Conservation (phyloP, 2,113 vertebrate species). For the Chitala chitala region DNA sequence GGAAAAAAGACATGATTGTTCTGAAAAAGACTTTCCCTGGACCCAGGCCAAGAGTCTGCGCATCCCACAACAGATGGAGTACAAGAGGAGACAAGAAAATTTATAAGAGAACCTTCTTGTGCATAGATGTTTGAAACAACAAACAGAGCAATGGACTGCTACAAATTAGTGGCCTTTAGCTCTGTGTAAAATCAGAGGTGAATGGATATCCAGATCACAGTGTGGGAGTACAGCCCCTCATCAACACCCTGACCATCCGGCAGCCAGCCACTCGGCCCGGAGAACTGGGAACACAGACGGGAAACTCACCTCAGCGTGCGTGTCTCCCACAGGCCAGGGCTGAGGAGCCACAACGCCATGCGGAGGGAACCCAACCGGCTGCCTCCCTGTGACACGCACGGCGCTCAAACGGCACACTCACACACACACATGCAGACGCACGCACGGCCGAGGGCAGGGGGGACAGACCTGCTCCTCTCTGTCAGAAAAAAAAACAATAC, state of each 20-base stretch:
- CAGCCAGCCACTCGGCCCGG: no score
- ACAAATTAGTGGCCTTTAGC: conserved; percentile 20
- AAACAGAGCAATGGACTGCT: conserved; percentile 18
- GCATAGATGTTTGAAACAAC: conserved; percentile 15
- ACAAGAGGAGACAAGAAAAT: conserved; percentile 6
- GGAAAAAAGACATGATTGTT: conserved; percentile 6
- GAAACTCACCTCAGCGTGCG: conserved; percentile 40
- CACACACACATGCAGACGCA: neutral
- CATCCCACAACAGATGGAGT: conserved; percentile 16
- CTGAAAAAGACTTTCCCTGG: conserved; percentile 14
- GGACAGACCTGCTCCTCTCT: neutral
- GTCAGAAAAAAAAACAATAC: neutral
- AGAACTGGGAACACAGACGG: no score
- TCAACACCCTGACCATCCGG: no score
- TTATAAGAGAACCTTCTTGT: conserved; percentile 1
- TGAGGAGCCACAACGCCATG: neutral
- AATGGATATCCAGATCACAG: neutral
- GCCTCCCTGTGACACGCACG: neutral
- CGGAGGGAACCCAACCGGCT: neutral
- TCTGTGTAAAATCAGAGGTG: neutral
- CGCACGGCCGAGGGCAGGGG: neutral
- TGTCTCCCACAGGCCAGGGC: neutral
- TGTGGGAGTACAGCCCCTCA: neutral
- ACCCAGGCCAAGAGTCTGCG: conserved; percentile 17
- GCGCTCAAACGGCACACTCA: neutral